Evolutionary conservation across 2,797 vertebrate genomes (phyloP).

Genomic region (Gymnothorax javanicus): DNA sequence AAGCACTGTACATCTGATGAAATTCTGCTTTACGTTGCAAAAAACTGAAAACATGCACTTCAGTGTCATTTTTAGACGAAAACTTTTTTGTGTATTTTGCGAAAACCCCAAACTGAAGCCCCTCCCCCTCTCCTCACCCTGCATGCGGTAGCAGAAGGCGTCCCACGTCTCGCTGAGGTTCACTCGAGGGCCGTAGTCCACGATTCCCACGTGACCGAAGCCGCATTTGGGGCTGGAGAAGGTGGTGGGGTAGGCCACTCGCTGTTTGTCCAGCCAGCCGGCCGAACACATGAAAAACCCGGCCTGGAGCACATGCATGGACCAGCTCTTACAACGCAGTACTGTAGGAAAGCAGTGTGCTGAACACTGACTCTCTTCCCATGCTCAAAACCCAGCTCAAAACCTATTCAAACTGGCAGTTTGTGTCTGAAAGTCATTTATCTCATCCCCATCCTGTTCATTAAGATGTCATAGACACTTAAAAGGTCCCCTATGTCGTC

Average conservation of each 20-base stretch:
- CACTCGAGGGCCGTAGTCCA: conserved; percentile 83
- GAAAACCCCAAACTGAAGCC: neutral
- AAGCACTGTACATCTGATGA: no score
- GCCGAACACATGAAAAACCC: conserved; percentile 84
- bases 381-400: no score
- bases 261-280: conserved; percentile 79
- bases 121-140: conserved; percentile 71
- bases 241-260: conserved; percentile 86
- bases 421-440: no score
- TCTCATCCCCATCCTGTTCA: no score
- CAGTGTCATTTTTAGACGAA: no score
- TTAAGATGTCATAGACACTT: no score
- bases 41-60: no score
- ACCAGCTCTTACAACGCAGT: neutral
- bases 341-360: neutral
- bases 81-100: neutral
- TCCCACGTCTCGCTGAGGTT: conserved; percentile 90
- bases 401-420: no score
- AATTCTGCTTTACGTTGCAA: no score
- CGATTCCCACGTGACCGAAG: conserved; percentile 83
- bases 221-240: conserved; percentile 84
- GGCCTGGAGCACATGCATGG: fast-evolving
- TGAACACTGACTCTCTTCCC: neutral
- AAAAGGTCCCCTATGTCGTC: no score
- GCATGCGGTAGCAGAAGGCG: conserved; percentile 88